Evolutionary conservation across 1,140 invertebrate species (phyloP).

Genomic region (Hylaeus volcanicus): DNA sequence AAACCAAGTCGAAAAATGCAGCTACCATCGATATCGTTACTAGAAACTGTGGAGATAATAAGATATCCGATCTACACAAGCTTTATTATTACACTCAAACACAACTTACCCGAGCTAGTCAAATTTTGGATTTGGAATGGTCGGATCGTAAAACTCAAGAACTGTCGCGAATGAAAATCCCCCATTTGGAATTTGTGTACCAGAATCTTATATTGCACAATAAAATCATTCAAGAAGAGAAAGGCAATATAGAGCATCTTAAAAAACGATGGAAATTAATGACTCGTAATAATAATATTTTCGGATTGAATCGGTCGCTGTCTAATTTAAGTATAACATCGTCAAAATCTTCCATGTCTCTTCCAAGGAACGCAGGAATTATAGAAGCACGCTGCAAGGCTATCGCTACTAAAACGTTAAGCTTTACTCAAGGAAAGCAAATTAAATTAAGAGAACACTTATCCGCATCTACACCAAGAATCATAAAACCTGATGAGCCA

Average conservation of each 20-base stretch:
- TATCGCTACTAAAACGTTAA: constrained; percentile 69
- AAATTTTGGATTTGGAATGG: constrained; percentile 77
- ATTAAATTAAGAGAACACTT: constrained; percentile 69
- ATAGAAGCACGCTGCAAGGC: constrained; percentile 73
- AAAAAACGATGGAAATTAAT: constrained; percentile 67
- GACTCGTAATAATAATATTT: constrained; percentile 42
- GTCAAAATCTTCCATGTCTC: constrained; percentile 15
- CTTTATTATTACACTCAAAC: constrained; percentile 76
- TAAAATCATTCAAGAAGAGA: constrained; percentile 73
- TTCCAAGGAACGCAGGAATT: constrained; percentile 58
- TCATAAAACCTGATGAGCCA: constrained; percentile 69
- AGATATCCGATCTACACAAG: constrained; percentile 74
- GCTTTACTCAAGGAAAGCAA: constrained; percentile 71
- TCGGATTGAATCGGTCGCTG: constrained; percentile 70
- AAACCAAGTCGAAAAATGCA: constrained; percentile 76
- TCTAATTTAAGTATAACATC: constrained; percentile 66
- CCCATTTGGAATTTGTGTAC: constrained; percentile 75
- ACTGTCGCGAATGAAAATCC: constrained; percentile 73
- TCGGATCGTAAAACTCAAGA: constrained; percentile 65
- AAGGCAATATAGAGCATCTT: constrained; percentile 62
- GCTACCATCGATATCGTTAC: constrained; percentile 52
- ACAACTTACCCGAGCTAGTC: constrained; percentile 76
- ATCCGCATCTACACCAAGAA: constrained; percentile 60
- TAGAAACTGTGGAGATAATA: constrained; percentile 67
- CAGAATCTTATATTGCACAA: constrained; percentile 73